Evolutionary conservation across 2,888 invertebrate genomes (phyloP).

Genomic region (Drosophila phalerata): DNA sequence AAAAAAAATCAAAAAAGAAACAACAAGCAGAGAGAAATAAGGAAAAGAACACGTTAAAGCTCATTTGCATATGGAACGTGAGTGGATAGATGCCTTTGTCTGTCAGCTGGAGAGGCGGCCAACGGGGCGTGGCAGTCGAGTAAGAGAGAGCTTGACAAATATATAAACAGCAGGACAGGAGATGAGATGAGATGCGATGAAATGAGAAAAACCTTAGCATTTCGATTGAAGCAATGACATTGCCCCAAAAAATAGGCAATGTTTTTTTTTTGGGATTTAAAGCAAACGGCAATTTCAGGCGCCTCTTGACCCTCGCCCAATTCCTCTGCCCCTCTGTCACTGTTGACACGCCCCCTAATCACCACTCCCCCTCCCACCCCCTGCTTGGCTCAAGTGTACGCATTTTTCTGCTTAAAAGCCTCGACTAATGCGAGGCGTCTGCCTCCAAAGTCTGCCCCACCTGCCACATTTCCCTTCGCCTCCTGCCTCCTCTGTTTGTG

Average conservation of each 20-base stretch:
- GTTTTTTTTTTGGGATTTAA: constrained; percentile 61
- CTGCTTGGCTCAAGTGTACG: constrained; percentile 69
- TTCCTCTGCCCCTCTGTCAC: no score
- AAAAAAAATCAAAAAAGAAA: constrained; percentile 18
- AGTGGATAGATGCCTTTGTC: constrained; percentile 46
- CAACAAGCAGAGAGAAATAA: constrained; percentile 17
- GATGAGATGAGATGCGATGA: constrained; percentile 6
- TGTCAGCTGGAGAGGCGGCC: constrained; percentile 11
- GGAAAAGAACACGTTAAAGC: constrained; percentile 65
- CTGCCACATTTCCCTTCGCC: constrained; percentile 4
- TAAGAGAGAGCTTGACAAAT: constrained; percentile 69
- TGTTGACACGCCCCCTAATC: constrained; percentile 1
- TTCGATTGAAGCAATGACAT: constrained; percentile 59
- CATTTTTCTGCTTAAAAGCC: constrained; percentile 82
- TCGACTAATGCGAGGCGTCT: constrained; percentile 77
- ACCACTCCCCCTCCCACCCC: not conserved
- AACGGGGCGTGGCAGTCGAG: not conserved
- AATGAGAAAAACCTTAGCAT: constrained; percentile 21
- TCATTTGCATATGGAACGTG: constrained; percentile 75
- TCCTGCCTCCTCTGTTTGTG: constrained; percentile 56
- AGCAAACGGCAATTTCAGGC: constrained; percentile 25
- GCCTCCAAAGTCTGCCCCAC: constrained; percentile 34
- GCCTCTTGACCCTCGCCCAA: not conserved
- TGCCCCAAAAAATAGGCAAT: constrained; percentile 64
- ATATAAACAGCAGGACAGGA: constrained; percentile 42